Base-by-base conservation (phyloP, 1,140 invertebrate species). In the Tetragnatha versicolor region DNA sequence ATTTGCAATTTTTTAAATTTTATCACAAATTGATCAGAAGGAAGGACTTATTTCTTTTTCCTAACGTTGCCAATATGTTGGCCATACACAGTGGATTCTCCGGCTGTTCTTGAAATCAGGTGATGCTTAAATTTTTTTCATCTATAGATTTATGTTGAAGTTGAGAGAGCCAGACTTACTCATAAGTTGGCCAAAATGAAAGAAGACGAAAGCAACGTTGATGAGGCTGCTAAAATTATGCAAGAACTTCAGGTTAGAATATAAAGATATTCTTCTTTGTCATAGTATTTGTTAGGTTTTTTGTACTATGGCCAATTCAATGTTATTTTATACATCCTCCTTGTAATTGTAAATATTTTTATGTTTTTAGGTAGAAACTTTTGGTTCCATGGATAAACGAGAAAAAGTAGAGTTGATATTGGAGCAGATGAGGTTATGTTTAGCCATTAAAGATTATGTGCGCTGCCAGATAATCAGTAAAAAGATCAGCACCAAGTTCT, bases 381-480 rank as follows among this genome's bases (percentile, higher is more conserved):
- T 98, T 87, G 98, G 98, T 17, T 98, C 97, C 0, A 99, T 99
- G 98, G 94, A 98, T 66, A 95, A 96, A 85, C 90, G 92, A 76
- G 98, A 99, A 86, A 99, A 99, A 88, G 90, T 91, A 35, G 95
- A 98, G 83, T 89, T 99, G 39, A 98, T 99, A 78, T 87, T 99
- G 72, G 98, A 99, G 86, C 98, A 99, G 88, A 99, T 99, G 97
- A 89, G 98, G 73, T 88, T 99, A 0, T 99, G 97, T 86, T 86
- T 99, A 29, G 92, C 94, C 1, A 98, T 97, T 83, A 93, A 98
- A 84, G 98, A 99, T 87, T 99, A 95, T 85, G 93, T 99, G 77
- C 91, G 97, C 45, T 98, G 97, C 6, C 96, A 98, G 86, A 99
- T 99, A 81, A 99, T 99, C 84, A 96, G 96, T 7, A 99, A 99